Conservation (phyloP, 2,888 invertebrate genomes). For the Cheilosia impressa region DNA sequence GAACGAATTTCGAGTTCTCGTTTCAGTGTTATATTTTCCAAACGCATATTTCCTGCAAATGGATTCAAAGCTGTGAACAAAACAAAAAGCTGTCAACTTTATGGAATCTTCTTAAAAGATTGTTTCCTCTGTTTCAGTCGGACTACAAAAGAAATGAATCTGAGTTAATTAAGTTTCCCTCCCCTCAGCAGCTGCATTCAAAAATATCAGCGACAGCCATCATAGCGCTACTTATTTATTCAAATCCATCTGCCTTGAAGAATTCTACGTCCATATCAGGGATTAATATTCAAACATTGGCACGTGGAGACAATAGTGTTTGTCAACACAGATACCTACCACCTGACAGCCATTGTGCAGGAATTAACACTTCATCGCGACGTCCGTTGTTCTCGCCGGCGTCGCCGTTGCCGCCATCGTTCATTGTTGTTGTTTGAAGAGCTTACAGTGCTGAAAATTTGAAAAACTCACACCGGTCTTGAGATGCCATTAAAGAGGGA, state of each 20-base stretch:
- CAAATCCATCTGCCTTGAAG: slow-evolving; percentile 27
- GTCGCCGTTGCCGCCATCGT: neutral
- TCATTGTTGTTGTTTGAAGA: slow-evolving; percentile 39
- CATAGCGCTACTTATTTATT: slow-evolving; percentile 29
- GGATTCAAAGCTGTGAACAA: too few species aligned
- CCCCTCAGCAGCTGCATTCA: too few species aligned
- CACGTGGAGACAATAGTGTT: slow-evolving; percentile 69
- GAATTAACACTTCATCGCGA: slow-evolving; percentile 66
- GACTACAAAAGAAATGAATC: too few species aligned
- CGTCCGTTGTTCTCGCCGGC: slow-evolving; percentile 1
- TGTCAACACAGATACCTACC: slow-evolving; percentile 57
- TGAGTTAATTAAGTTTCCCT: too few species aligned
- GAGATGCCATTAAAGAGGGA: slow-evolving; percentile 67
- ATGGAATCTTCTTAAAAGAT: too few species aligned
- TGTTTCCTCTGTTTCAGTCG: too few species aligned
- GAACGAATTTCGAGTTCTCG: too few species aligned
- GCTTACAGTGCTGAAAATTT: slow-evolving; percentile 28
- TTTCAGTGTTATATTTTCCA: too few species aligned
- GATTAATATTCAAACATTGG: slow-evolving; percentile 57
- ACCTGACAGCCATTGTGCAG: slow-evolving; percentile 61
- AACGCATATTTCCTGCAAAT: too few species aligned
- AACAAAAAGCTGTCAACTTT: too few species aligned
- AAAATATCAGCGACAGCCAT: slow-evolving; percentile 8
- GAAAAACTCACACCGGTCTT: slow-evolving; percentile 45
- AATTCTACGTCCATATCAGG: slow-evolving; percentile 20